phyloP scores from a whole-genome alignment of 2,113 vertebrate species.

The Chaetodon trifascialis region DNA sequence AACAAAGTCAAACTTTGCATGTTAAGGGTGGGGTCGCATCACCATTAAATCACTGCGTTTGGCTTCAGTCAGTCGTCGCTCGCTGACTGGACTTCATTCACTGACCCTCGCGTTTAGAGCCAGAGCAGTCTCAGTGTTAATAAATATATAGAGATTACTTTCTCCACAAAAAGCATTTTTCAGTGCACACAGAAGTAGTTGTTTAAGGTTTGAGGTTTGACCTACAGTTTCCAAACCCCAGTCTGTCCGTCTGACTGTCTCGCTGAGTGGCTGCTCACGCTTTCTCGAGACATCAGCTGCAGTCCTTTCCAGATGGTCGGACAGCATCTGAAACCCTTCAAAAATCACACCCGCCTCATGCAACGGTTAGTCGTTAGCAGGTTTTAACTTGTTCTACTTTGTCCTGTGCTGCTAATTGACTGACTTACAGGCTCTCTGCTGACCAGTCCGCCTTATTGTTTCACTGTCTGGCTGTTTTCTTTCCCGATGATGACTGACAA shows the following conservation, averaged over 20 bases:
- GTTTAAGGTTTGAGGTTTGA: no score
- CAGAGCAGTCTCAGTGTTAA: no score
- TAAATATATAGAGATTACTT: no score
- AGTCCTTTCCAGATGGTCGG: background rate
- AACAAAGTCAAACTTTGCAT: background rate
- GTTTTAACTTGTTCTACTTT: background rate
- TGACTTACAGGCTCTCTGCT: constrained; percentile 18
- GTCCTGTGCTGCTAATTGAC: background rate
- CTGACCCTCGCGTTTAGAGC: no score
- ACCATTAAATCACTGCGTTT: background rate
- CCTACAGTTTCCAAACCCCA: background rate
- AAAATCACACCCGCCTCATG: background rate
- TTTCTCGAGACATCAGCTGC: background rate
- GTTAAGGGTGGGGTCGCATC: background rate
- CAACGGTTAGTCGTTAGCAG: background rate
- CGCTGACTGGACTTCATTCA: background rate
- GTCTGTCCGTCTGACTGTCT: background rate
- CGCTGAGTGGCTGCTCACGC: background rate
- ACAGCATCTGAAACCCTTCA: background rate
- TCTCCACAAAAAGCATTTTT: no score
- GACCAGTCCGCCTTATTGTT: constrained; percentile 20
- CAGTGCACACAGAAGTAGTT: background rate
- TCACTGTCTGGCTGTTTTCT: constrained; percentile 43
- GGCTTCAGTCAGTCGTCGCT: background rate
- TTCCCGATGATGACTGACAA: constrained; percentile 17